Evolutionary conservation across 1,140 invertebrate species (phyloP).

Genomic region (Ceratosolen solmsi): DNA sequence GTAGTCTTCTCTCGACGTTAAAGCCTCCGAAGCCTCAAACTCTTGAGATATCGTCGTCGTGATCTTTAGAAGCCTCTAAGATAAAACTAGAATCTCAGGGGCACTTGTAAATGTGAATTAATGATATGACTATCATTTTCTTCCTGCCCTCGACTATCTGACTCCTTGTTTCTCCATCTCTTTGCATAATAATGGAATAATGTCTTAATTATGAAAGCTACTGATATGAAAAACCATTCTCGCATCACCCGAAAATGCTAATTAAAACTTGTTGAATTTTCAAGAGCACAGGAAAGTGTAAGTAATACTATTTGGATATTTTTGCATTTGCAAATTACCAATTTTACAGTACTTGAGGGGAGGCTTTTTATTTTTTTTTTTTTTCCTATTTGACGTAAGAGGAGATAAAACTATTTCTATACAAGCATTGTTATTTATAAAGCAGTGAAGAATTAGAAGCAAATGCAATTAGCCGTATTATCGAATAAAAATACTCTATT

Average conservation of each 20-base stretch:
- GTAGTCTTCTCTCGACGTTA: not conserved
- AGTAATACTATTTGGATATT: not conserved
- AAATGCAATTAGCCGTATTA: no score
- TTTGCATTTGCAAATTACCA: not conserved
- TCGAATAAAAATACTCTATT: no score
- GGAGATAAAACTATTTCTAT: not conserved
- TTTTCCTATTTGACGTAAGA: not conserved
- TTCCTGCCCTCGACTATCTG: not conserved
- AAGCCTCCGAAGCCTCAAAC: not conserved
- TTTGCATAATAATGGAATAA: not conserved
- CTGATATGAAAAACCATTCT: not conserved
- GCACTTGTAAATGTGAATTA: not conserved
- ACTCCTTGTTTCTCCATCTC: not conserved
- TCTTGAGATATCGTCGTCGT: not conserved
- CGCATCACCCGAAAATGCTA: not conserved
- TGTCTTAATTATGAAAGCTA: not conserved
- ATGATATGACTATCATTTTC: conserved; percentile 6
- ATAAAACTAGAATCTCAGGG: not conserved
- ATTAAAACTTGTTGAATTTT: conserved; percentile 2
- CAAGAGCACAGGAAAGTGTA: not conserved
- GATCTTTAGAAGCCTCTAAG: not conserved
- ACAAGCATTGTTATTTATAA: not conserved
- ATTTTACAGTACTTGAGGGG: not conserved
- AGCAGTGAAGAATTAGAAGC: no score
- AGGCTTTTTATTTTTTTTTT: not conserved